phyloP scores from a whole-genome alignment of 2,113 vertebrate genomes.

The Tyrannus savana region DNA sequence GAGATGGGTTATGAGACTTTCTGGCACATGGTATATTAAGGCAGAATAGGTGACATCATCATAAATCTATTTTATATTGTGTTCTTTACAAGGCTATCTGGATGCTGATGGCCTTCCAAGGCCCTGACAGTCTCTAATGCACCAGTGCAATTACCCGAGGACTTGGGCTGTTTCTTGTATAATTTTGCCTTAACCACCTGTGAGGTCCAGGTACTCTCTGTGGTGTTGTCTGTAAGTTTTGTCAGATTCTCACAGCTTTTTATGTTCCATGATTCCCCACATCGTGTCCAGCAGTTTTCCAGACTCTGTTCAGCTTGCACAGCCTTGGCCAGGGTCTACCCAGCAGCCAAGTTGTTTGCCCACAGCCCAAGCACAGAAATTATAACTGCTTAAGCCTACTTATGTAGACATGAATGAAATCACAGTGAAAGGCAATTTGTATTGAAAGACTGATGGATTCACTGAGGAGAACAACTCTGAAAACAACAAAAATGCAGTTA shows the following conservation, averaged over 20 bases:
- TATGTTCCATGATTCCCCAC: rapidly evolving
- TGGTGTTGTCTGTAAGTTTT: neutral
- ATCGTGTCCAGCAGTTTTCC: neutral
- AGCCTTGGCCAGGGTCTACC: neutral
- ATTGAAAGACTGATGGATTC: neutral
- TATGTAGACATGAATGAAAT: rapidly evolving
- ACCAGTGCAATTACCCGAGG: neutral
- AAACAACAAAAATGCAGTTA: neutral
- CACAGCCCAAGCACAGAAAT: neutral
- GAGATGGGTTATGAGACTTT: neutral
- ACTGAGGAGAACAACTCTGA: neutral
- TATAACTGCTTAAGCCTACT: neutral
- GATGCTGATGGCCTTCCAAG: neutral
- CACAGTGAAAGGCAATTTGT: neutral
- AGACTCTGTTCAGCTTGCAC: neutral
- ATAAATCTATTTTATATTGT: neutral
- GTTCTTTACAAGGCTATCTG: neutral
- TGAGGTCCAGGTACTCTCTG: neutral
- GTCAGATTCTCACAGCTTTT: neutral
- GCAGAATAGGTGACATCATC: neutral
- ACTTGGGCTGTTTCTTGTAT: neutral
- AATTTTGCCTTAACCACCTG: neutral
- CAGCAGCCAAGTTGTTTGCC: rapidly evolving
- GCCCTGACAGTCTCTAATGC: neutral
- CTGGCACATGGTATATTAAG: neutral